Base-by-base conservation (phyloP, 1,140 invertebrate genomes). In the Elymnias hypermnestra region DNA sequence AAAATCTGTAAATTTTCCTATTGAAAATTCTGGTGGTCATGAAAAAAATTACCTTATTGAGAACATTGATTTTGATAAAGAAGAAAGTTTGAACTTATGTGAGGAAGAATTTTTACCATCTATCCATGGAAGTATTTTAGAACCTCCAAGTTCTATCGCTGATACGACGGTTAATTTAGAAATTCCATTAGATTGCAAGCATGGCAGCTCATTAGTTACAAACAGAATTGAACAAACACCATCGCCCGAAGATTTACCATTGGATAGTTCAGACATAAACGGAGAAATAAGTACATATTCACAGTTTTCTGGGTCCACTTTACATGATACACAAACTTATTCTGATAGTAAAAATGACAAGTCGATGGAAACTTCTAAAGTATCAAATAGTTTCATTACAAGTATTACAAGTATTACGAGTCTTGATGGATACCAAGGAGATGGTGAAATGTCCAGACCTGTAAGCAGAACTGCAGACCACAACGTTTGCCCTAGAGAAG, bases 351-450 rank as follows among this genome's bases (percentile, higher is more conserved):
- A 89, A 74, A 88, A 74, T 8, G 89, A 89, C 53, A 89, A 89
- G 63, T 89, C 89, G 15, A 89, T 89, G 63, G 86, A 87, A 42
- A 88, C 86, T 19, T 87, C 88, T 19, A 89, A 90, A 71, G 87
- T 88, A 21, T 89, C 88, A 8, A 90, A 89, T 60, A 94, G 92
- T 71, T 94, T 94, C 63, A 91, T 95, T 2, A 94, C 93, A 0
- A 94, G 93, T 54, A 92, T 95, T 1, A 95, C 94, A 0, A 94
- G 93, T 63, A 94, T 95, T 17, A 94, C 94, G 2, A 95, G 94
- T 65, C 81, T 95, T 53, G 94, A 96, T 66, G 94, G 94, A 7
- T 95, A 95, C 76, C 94, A 95, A 82, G 93, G 93, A 6, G 94
- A 94, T 82, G 93, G 93, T 0, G 94, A 95, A 79, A 93, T 93